phyloP scores from a whole-genome alignment of 2,113 vertebrate species.

The Notarius quadriscutis region DNA sequence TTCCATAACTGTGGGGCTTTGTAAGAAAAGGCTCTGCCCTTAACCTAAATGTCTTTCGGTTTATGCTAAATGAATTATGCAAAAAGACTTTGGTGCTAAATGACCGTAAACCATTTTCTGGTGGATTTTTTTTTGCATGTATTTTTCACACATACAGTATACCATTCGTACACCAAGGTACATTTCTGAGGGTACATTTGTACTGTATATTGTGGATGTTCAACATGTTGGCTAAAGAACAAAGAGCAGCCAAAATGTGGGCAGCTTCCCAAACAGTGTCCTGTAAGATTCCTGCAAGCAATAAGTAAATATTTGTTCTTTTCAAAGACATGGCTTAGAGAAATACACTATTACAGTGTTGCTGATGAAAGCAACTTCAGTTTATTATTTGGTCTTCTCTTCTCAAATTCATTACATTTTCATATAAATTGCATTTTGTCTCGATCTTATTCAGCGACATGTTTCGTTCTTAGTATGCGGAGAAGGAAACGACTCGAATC shows the following conservation, averaged over 20 bases:
- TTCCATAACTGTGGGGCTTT: no score
- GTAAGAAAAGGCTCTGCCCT: no score
- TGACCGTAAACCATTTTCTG: no score
- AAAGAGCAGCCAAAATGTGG: not conserved
- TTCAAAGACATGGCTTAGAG: not conserved
- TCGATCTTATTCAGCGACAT: conserved; percentile 18
- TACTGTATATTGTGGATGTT: not conserved
- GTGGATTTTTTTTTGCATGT: not conserved
- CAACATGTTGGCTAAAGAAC: not conserved
- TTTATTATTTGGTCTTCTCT: not conserved
- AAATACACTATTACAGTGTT: not conserved
- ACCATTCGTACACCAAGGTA: not conserved
- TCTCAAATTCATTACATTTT: not conserved
- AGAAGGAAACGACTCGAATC: not conserved
- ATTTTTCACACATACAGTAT: not conserved
- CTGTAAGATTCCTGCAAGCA: not conserved
- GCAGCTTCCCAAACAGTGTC: not conserved
- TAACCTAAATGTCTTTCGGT: no score
- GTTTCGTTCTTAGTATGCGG: not conserved
- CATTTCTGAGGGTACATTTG: not conserved
- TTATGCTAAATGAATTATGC: no score
- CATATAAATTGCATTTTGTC: not conserved
- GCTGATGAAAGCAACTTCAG: not conserved
- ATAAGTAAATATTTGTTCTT: not conserved
- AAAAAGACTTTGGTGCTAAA: no score